Evolutionary conservation across 1,140 invertebrate species (phyloP).

Genomic region (Bactericera cockerelli): DNA sequence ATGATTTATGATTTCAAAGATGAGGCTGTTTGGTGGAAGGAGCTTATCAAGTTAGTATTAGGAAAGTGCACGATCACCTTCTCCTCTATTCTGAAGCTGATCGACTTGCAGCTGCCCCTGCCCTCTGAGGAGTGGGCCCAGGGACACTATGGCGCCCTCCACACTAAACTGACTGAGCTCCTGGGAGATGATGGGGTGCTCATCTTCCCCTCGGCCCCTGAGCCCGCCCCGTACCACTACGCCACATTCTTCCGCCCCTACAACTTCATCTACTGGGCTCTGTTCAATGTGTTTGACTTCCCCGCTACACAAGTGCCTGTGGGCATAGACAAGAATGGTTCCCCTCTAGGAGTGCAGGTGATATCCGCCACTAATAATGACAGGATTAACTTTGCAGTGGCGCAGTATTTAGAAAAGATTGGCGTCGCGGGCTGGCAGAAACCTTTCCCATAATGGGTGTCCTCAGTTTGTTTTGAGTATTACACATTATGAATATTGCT

Average conservation of each 20-base stretch:
- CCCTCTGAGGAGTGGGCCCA: constrained; percentile 45
- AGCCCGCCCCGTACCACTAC: constrained; percentile 71
- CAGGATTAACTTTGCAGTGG: constrained; percentile 54
- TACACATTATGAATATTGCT: too few species aligned
- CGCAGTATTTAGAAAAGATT: constrained; percentile 49
- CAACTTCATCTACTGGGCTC: constrained; percentile 76
- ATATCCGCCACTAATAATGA: constrained; percentile 44
- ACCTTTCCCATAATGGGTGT: too few species aligned
- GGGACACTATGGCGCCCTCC: constrained; percentile 38
- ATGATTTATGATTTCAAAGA: constrained; percentile 10
- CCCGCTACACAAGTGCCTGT: constrained; percentile 76
- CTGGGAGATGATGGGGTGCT: constrained; percentile 66
- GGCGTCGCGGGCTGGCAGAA: too few species aligned
- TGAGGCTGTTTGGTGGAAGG: constrained; percentile 30
- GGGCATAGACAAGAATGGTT: constrained; percentile 63
- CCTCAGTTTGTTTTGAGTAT: too few species aligned
- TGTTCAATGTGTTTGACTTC: constrained; percentile 74
- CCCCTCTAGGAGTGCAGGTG: constrained; percentile 79
- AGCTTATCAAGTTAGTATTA: constrained; percentile 40
- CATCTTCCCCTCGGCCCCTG: constrained; percentile 67
- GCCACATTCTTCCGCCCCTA: constrained; percentile 59
- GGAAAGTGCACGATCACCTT: constrained; percentile 42
- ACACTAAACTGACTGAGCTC: constrained; percentile 39
- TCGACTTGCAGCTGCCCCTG: constrained; percentile 42
- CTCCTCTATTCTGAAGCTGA: constrained; percentile 47